phyloP scores from a whole-genome alignment of 2,797 vertebrate species.

The Pantherophis vulpinus region DNA sequence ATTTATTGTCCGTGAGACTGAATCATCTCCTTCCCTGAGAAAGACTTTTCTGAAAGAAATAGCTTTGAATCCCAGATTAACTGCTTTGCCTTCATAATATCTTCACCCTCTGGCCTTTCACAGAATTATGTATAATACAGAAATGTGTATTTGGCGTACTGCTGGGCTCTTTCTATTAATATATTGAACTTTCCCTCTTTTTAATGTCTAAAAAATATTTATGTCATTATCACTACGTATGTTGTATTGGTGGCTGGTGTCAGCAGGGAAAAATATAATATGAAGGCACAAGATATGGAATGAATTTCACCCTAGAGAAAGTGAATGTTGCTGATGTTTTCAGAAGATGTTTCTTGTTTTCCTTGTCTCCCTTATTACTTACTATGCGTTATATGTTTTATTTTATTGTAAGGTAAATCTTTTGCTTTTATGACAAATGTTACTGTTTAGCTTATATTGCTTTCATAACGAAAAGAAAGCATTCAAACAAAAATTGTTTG shows the following conservation, averaged over 20 bases:
- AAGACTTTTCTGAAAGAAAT: background rate
- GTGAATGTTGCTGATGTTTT: background rate
- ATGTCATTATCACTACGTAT: background rate
- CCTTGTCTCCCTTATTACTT: background rate
- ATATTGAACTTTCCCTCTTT: background rate
- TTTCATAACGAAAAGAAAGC: background rate
- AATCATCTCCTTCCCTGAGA: background rate
- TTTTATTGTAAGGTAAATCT: background rate
- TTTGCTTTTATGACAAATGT: background rate
- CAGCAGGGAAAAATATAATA: background rate
- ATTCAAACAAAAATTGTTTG: background rate
- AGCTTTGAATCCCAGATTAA: background rate
- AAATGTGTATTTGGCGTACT: background rate
- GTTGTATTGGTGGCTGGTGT: background rate
- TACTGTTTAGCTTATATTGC: background rate
- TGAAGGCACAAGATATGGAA: background rate
- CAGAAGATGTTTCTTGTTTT: background rate
- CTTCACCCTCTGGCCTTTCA: background rate
- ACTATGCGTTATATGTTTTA: background rate
- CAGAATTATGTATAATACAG: background rate
- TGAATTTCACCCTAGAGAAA: background rate
- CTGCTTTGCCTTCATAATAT: background rate
- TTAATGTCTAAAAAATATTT: background rate
- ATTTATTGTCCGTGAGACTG: background rate
- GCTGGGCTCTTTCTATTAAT: background rate